Evolutionary conservation across 2,113 vertebrate species (phyloP).

Genomic region (Galemys pyrenaicus): DNA sequence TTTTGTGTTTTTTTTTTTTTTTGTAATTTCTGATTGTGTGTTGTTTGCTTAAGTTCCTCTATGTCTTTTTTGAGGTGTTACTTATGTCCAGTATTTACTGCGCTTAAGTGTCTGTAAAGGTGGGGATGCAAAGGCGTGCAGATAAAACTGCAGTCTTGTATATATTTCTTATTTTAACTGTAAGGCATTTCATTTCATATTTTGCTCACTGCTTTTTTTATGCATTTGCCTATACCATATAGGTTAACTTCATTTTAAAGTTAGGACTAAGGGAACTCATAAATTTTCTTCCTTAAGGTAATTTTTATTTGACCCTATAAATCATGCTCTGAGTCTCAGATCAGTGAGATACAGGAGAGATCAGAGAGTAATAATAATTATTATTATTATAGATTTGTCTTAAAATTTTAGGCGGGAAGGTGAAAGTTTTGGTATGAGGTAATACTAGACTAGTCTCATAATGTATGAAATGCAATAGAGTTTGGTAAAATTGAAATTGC

Average conservation of each 20-base stretch:
- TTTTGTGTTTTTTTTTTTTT: no score
- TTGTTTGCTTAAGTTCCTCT: background rate
- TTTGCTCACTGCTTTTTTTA: background rate
- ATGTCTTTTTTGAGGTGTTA: background rate
- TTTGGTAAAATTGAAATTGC: constrained; percentile 30
- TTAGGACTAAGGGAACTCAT: background rate
- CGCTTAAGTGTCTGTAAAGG: no score
- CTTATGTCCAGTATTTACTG: background rate
- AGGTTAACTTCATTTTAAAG: background rate
- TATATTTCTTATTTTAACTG: background rate
- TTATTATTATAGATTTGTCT: background rate
- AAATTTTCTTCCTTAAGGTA: background rate
- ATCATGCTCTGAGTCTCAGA: background rate
- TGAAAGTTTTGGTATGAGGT: background rate
- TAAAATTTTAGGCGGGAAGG: background rate
- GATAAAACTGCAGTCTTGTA: background rate
- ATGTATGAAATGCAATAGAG: background rate
- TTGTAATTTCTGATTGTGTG: background rate
- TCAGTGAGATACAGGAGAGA: background rate
- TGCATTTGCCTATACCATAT: background rate
- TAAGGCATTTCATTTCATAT: background rate
- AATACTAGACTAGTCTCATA: background rate
- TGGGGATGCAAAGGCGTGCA: background rate
- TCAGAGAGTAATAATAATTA: background rate
- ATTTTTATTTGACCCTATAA: background rate